Evolutionary conservation across 1,140 invertebrate species (phyloP), one percentile per base, ranked within the genome.

Genomic region (Arctopsyche grandis): DNA sequence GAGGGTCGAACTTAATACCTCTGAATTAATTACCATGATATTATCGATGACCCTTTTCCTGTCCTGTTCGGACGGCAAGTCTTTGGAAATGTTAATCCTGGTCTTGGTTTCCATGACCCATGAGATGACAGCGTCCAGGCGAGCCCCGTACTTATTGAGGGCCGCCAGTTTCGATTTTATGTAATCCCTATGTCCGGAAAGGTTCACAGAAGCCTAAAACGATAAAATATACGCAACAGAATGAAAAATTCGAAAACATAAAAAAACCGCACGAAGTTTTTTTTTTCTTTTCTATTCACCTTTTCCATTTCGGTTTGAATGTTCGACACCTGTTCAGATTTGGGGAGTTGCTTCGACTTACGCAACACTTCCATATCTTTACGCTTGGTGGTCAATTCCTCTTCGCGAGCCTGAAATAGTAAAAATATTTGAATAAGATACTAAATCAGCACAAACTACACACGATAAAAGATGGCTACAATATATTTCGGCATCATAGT

Each of bases 401-500:
- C 91, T 86, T 93, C 90, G 74, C 92, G 90, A 43, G 93, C 93
- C 94, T 43, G 84, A 82, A 76, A 74, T 80, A 73, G 83, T 79
- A 70, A 83, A 38, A 38, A 38, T 7, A 38, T 38, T 38, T 38
- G 7, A 69, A 82, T 38, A 4, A 16, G 14, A 56, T 10, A 56
- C 52, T n/a, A 48, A n/a, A n/a, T n/a, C n/a, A n/a, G n/a, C n/a
- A n/a, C n/a, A n/a, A n/a, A 38, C 29, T 38, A 4, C 29, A 38
- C 29, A 4, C 7, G 7, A 38, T 38, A 38, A 38, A 38, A 38
- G 7, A 38, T n/a, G n/a, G n/a, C n/a, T n/a, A n/a, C n/a, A n/a
- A n/a, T n/a, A n/a, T n/a, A n/a, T n/a, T n/a, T n/a, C n/a, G n/a
- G n/a, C n/a, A n/a, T n/a, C n/a, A n/a, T n/a, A n/a, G n/a, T n/a